These are phyloP conservation scores for Caenorhabditis japonica DNA, from an alignment of 2,888 invertebrate species.

Conservation along the genomic window DNA sequence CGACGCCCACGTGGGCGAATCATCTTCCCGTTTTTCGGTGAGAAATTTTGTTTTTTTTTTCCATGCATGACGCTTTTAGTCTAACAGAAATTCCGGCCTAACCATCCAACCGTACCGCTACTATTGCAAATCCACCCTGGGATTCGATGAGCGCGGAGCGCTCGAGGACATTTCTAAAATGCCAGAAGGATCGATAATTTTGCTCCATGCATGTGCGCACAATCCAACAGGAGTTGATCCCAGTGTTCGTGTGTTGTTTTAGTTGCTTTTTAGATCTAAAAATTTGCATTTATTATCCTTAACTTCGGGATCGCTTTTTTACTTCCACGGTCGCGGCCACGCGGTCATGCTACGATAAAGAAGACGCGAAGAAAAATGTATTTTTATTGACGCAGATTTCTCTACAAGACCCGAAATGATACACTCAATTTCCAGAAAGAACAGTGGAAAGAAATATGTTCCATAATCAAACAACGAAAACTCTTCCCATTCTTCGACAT, in stretches of 20 bases:
- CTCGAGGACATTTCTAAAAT: conserved; percentile 80
- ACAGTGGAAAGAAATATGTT: conserved; percentile 91
- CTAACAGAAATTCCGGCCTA: conserved; percentile 85
- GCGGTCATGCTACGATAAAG: too few relatives aligned
- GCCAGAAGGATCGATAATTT: conserved; percentile 84
- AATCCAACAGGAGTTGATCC: conserved; percentile 89
- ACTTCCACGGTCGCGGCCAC: too few relatives aligned
- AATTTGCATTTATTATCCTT: not conserved
- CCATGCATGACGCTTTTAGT: not conserved
- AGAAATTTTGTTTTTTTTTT: conserved; percentile 43
- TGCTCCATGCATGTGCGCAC: conserved; percentile 96
- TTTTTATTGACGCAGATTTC: not conserved
- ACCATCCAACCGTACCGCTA: conserved; percentile 91
- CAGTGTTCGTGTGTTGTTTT: conserved; percentile 35
- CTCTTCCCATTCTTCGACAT: conserved; percentile 76
- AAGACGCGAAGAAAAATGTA: too few relatives aligned
- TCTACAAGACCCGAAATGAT: not conserved
- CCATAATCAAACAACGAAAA: conserved; percentile 82
- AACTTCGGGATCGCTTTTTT: too few relatives aligned
- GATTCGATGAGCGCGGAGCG: conserved; percentile 90
- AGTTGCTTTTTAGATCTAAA: not conserved
- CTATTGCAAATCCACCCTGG: conserved; percentile 92
- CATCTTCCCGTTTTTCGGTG: conserved; percentile 92
- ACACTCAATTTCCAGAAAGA: conserved; percentile 81
- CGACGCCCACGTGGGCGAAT: conserved; percentile 97